Evolutionary conservation across 2,113 vertebrate genomes (phyloP).

Genomic region (Nettapus auritus): DNA sequence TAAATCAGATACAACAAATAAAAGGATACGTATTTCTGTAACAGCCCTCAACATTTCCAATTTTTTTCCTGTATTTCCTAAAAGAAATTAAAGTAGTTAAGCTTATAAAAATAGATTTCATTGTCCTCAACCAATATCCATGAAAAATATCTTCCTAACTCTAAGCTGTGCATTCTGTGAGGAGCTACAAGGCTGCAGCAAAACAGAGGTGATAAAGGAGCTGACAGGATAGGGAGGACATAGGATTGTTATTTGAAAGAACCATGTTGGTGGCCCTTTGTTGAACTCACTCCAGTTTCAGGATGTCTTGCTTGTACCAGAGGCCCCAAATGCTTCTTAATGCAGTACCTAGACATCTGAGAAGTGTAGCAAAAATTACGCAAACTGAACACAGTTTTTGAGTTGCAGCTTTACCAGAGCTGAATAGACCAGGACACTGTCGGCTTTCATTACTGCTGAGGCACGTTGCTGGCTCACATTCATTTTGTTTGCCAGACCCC

Average conservation of each 20-base stretch:
- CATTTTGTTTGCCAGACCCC: fast-evolving
- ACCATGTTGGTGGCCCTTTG: background rate
- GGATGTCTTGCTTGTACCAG: background rate
- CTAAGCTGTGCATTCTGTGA: background rate
- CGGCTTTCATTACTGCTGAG: background rate
- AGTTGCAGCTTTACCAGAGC: too few relatives aligned
- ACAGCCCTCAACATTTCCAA: conserved; percentile 84
- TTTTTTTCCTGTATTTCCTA: conserved; percentile 77
- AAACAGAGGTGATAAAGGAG: background rate
- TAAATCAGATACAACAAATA: background rate
- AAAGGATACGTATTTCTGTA: conserved; percentile 98
- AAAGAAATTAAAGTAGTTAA: conserved; percentile 53
- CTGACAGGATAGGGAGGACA: background rate
- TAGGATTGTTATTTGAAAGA: background rate
- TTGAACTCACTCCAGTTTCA: background rate
- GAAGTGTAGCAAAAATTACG: background rate
- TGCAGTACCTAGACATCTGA: background rate
- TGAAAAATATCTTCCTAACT: background rate
- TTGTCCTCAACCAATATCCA: background rate
- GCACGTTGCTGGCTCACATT: fast-evolving
- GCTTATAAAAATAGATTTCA: conserved; percentile 46
- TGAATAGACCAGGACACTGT: background rate
- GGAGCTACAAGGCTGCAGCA: background rate
- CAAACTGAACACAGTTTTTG: background rate
- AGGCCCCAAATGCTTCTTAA: background rate